Base-by-base conservation (phyloP, 2,797 vertebrate genomes). In the Hafferia zeledoni region DNA sequence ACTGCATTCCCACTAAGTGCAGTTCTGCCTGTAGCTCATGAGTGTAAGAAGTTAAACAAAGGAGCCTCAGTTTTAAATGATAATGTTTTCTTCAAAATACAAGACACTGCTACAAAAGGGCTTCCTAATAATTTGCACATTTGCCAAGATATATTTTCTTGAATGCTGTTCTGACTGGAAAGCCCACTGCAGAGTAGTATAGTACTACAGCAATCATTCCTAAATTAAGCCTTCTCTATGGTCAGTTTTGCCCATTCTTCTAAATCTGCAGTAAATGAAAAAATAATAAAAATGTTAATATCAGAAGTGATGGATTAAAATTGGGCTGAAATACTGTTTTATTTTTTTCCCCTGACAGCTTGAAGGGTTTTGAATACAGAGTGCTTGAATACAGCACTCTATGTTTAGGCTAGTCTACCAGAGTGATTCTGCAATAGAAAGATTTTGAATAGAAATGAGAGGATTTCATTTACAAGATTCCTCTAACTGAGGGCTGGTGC, bases 1-100 rank as follows among this genome's bases (percentile, higher is more conserved):
- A 81, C 93, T 93, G 86, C 77, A 69, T 88, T 94, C 92, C 85
- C 76, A 25, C 79, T 53, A 89, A 91, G 70, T 84, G 72, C 12
- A 8, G 56, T 83, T 90, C 83, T 94, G 83, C 79, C 78, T 90
- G 84, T 91, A 64, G 35, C 69, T 94, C 86, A 81, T 70, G 39
- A 90, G 78, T 13, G 1, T 52, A 57, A 83, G 68, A 52, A 80
- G 76, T 67, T 90, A 57, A 93, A 85, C 87, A 93, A 90, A 90
- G 94, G n/a, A 67, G 39, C 61, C 71, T 86, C 68, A 74, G 79
- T 94, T 91, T 93, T 91, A 82, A 85, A 9, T 50, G 47, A 63
- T 63, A 86, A 86, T 24, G 52, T 87, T 93, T 88, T 76, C 70
- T 90, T 87, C 85, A 80, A 82, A 80, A 80, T 30, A 68, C 43